Percentiles rank a stretch among this genome's conserved stretches.
These are phyloP conservation scores for Trypoxylon attenuatum DNA, from an alignment of 2,888 invertebrate genomes.

Conservation along the genomic window DNA sequence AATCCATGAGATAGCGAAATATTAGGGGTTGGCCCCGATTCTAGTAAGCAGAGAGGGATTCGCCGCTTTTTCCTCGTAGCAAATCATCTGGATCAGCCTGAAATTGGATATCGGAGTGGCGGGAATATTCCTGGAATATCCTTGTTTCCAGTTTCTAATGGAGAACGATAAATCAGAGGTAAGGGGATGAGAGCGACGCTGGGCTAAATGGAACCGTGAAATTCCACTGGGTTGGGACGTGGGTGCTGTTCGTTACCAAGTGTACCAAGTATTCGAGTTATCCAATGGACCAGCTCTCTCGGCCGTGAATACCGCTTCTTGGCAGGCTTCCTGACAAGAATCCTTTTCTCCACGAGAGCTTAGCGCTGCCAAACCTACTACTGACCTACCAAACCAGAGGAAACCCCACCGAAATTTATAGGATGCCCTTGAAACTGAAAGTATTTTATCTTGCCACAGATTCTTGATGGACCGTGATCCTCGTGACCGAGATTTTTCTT, in stretches of 20 bases:
- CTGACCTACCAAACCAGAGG: slow-evolving; percentile 33
- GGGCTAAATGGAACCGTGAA: slow-evolving; percentile 35
- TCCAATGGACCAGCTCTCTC: slow-evolving; percentile 32
- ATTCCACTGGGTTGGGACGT: slow-evolving; percentile 30
- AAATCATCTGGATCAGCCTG: not conserved
- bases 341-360: slow-evolving; percentile 29
- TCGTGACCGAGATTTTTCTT: not conserved
- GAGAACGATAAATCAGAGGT: slow-evolving; percentile 39
- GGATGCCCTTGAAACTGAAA: slow-evolving; percentile 18
- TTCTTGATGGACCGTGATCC: not conserved
- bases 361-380: slow-evolving; percentile 31
- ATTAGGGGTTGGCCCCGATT: not conserved
- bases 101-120: slow-evolving; percentile 10
- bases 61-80: not conserved
- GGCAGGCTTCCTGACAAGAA: slow-evolving; percentile 36
- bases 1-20: not conserved
- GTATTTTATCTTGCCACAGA: not conserved
- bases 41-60: not conserved
- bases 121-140: slow-evolving; percentile 16
- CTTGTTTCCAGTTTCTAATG: slow-evolving; percentile 4
- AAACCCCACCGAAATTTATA: slow-evolving; percentile 2
- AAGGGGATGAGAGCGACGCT: slow-evolving; percentile 4
- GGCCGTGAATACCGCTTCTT: slow-evolving; percentile 38
- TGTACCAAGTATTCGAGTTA: slow-evolving; percentile 36
- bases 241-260: slow-evolving; percentile 17